Conservation (phyloP, 2,113 vertebrate species). For the Zosterops lateralis region DNA sequence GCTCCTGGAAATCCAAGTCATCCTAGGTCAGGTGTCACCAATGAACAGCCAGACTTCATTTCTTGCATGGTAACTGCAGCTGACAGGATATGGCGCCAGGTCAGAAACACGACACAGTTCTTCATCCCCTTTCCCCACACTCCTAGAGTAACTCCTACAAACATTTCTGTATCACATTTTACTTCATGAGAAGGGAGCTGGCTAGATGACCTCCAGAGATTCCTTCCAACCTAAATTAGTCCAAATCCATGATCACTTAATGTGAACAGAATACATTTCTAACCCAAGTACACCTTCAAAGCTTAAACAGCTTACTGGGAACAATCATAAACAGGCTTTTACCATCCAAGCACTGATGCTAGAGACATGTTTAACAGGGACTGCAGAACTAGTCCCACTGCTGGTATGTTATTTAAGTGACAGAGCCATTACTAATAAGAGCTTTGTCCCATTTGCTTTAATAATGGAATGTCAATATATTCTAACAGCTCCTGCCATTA, state of each 20-base stretch:
- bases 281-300: neutral
- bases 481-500: neutral
- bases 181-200: neutral
- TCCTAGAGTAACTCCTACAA: neutral
- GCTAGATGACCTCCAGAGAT: neutral
- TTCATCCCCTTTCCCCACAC: neutral
- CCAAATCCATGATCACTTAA: neutral
- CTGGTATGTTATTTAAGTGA: neutral
- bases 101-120: neutral
- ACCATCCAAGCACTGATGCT: neutral
- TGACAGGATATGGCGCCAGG: neutral
- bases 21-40: conserved; percentile 10
- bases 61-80: neutral
- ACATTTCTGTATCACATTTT: neutral
- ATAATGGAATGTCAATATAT: neutral
- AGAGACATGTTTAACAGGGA: neutral
- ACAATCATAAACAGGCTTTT: neutral
- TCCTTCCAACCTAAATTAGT: neutral
- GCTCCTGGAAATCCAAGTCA: conserved; percentile 9
- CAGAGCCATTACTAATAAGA: neutral
- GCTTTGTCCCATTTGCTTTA: neutral
- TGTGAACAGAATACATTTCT: neutral
- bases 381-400: neutral
- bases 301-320: neutral
- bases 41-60: neutral